phyloP scores from a whole-genome alignment of 2,888 invertebrate species.

The Pterostichus madidus region DNA sequence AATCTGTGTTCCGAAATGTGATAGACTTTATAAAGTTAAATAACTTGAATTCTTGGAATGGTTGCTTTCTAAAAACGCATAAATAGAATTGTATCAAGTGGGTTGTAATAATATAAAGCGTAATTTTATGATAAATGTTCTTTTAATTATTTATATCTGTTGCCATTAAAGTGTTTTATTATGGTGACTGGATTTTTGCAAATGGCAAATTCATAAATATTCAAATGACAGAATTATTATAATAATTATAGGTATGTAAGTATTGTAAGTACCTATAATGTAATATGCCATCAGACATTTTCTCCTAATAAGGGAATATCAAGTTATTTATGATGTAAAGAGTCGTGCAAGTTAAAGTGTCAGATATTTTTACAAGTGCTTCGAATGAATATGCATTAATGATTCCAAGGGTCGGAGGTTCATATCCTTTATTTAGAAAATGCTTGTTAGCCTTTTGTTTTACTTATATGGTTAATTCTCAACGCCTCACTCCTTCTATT shows the following conservation, averaged over 20 bases:
- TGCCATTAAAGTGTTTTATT: slow-evolving; percentile 27
- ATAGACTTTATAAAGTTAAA: too few species aligned
- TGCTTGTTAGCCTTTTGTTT: background rate
- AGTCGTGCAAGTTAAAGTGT: slow-evolving; percentile 23
- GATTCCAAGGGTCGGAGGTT: slow-evolving; percentile 14
- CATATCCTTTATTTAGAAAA: slow-evolving; percentile 39
- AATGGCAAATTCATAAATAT: slow-evolving; percentile 51
- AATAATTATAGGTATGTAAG: slow-evolving; percentile 44
- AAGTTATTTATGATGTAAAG: slow-evolving; percentile 44
- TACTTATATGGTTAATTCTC: slow-evolving; percentile 24
- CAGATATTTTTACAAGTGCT: background rate
- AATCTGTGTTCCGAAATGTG: too few species aligned
- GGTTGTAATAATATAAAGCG: slow-evolving; percentile 11
- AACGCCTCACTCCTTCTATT: background rate
- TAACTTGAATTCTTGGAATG: slow-evolving; percentile 1
- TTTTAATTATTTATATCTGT: slow-evolving; percentile 44
- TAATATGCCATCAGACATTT: slow-evolving; percentile 38
- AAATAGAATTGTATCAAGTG: slow-evolving; percentile 14
- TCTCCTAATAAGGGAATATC: slow-evolving; percentile 30
- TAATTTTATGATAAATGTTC: slow-evolving; percentile 37
- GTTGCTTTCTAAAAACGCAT: slow-evolving; percentile 28
- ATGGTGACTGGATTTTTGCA: slow-evolving; percentile 10
- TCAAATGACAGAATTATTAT: slow-evolving; percentile 52
- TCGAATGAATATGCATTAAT: slow-evolving; percentile 30
- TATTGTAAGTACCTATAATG: slow-evolving; percentile 40